Percentiles rank a stretch among this genome's conserved stretches.
phyloP scores from a whole-genome alignment of 2,888 invertebrate species.

The Nomada flava region DNA sequence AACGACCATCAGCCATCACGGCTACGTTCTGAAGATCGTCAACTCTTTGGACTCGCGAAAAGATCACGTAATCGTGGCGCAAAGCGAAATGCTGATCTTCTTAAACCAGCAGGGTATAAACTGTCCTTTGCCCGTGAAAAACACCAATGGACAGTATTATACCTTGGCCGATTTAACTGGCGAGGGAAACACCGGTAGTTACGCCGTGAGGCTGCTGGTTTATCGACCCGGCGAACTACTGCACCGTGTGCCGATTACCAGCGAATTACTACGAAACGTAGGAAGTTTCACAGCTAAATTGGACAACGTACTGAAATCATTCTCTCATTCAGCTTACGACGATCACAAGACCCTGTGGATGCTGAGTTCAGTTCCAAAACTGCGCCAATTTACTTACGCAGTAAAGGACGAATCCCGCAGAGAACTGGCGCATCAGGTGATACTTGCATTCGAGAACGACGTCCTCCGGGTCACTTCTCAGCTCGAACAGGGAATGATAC shows the following conservation, averaged over 20 bases:
- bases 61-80: slow-evolving; percentile 88
- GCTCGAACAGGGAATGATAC: slow-evolving; percentile 90
- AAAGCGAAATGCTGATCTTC: slow-evolving; percentile 90
- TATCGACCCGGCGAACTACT: slow-evolving; percentile 91
- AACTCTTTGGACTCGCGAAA: slow-evolving; percentile 93
- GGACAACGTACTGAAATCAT: slow-evolving; percentile 89
- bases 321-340: slow-evolving; percentile 89
- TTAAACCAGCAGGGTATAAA: slow-evolving; percentile 87
- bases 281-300: slow-evolving; percentile 91
- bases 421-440: slow-evolving; percentile 87
- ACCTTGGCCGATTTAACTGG: slow-evolving; percentile 85
- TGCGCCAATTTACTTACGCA: slow-evolving; percentile 89
- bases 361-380: slow-evolving; percentile 88
- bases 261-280: slow-evolving; percentile 88
- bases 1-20: slow-evolving; percentile 85
- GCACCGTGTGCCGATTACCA: slow-evolving; percentile 86
- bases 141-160: slow-evolving; percentile 88
- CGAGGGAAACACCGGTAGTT: slow-evolving; percentile 81
- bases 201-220: slow-evolving; percentile 91
- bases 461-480: slow-evolving; percentile 86
- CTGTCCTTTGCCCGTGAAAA: slow-evolving; percentile 90
- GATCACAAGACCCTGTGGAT: slow-evolving; percentile 91
- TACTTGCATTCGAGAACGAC: slow-evolving; percentile 88
- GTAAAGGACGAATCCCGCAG: slow-evolving; percentile 87
- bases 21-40: slow-evolving; percentile 93